These are phyloP conservation scores for Lytechinus pictus DNA, from an alignment of 35 echinoderm and acorn worm species.

Conservation along the genomic window DNA sequence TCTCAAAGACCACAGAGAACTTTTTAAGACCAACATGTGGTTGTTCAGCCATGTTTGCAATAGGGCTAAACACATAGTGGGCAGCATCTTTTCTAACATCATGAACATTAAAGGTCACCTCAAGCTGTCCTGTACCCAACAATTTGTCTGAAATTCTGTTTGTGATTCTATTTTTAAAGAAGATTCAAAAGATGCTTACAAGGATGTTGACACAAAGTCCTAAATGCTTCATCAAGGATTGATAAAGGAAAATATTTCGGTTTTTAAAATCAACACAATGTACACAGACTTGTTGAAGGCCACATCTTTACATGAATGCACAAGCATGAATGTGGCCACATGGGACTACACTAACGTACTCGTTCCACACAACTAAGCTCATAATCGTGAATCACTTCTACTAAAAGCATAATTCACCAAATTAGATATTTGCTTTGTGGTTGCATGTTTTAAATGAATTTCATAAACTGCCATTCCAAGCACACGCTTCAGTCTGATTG, in stretches of 20 bases:
- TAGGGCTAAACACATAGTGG: background rate
- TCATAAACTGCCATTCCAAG: background rate
- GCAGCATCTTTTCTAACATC: background rate
- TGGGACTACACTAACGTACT: background rate
- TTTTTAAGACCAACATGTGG: background rate
- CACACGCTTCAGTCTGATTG: background rate
- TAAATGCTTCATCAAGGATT: background rate
- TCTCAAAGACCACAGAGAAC: background rate
- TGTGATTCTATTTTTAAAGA: background rate
- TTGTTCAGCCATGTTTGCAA: background rate
- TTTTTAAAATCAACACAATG: background rate
- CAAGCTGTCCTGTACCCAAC: background rate
- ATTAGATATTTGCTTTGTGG: background rate
- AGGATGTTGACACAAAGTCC: background rate
- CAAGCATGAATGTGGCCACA: background rate
- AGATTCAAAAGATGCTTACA: background rate
- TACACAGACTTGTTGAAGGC: background rate
- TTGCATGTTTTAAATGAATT: background rate
- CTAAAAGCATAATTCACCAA: background rate
- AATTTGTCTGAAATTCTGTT: too few relatives aligned
- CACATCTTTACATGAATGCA: too few relatives aligned
- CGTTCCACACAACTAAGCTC: background rate
- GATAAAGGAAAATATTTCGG: background rate
- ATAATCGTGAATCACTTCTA: background rate
- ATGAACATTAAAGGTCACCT: background rate